A percentile compares a stretch with the other conserved stretches of the same genome.
These are phyloP conservation scores for Plagodis dolabraria DNA, from an alignment of 2,888 invertebrate species.

Conservation along the genomic window DNA sequence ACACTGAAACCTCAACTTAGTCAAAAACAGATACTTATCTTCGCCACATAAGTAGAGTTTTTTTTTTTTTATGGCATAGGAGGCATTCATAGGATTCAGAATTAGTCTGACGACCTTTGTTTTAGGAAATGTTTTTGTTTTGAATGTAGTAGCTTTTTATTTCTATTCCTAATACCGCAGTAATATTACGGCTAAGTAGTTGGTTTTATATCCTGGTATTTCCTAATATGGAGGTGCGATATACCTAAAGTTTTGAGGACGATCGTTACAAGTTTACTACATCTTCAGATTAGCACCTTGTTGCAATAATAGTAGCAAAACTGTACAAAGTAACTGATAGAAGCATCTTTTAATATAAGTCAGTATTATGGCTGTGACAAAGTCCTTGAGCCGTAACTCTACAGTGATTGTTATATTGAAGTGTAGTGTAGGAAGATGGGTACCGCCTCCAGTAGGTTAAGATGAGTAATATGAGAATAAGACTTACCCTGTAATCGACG, in stretches of 20 bases:
- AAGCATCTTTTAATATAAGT: neutral
- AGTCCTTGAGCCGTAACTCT: constrained; percentile 3
- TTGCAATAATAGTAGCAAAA: neutral
- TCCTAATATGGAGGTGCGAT: constrained; percentile 4
- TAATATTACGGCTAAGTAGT: neutral
- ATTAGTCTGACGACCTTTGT: neutral
- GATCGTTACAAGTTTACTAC: neutral
- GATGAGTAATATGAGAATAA: constrained; percentile 37
- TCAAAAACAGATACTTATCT: no score
- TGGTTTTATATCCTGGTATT: neutral
- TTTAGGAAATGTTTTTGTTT: neutral
- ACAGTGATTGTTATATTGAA: constrained; percentile 13
- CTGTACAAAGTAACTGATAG: neutral
- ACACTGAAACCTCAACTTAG: no score
- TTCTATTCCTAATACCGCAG: neutral
- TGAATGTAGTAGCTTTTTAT: neutral
- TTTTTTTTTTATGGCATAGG: no score
- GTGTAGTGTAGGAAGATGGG: constrained; percentile 35
- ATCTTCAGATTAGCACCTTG: neutral
- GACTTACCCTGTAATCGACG: constrained; percentile 34
- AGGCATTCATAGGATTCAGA: no score
- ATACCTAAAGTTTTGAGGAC: constrained; percentile 2
- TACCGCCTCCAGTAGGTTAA: constrained; percentile 30
- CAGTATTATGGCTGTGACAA: constrained; percentile 3
- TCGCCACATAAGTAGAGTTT: no score